Evolutionary conservation across 1,140 invertebrate species (phyloP), one percentile per base, ranked within the genome.

Genomic region (Pseudoatta argentina): DNA sequence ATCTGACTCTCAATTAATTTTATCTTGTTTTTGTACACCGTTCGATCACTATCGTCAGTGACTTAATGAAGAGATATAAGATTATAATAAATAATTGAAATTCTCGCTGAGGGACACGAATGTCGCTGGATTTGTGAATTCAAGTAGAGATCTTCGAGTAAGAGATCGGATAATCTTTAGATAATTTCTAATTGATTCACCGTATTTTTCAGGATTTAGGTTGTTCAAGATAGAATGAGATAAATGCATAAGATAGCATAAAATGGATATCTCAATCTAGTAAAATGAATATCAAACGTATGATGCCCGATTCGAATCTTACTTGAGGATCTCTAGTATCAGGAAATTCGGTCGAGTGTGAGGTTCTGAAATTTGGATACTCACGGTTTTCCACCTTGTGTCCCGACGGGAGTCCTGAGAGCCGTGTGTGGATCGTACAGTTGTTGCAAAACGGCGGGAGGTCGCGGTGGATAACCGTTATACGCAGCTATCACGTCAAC

Each of bases 321-420:
- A 44, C 10, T 44, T 10, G 39, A 44, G 39, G 8, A 44, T 44
- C 39, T 44, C 39, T 44, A 39, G 39, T 44, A 53, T 55, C 53
- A 21, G 69, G 18, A 30, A 72, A 1, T n/a, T 24, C 48, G 69
- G 0, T 48, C 12, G 24, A 16, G 12, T 5, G 2, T 34, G 0
- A 34, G 30, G 5, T 34, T 6, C 0, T 34, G 30, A 34, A 0
- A 34, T 10, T 53, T 8, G 39, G 12, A 78, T 82, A 98, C 98
- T 98, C 96, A 99, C 98, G 98, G 98, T 96, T 98, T 99, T 91
- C 98, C 98, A 67, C 98, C 98, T 81, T 98, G 97, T 91, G 98
- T 97, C 18, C 96, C 96, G 67, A 95, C 89, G 6, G 95, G 92
- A 34, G 96, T 95, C 88, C 97, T 95, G 96, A 97, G 97, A 71